phyloP scores from a whole-genome alignment of 2,797 vertebrate species.

The Falco rusticolus region DNA sequence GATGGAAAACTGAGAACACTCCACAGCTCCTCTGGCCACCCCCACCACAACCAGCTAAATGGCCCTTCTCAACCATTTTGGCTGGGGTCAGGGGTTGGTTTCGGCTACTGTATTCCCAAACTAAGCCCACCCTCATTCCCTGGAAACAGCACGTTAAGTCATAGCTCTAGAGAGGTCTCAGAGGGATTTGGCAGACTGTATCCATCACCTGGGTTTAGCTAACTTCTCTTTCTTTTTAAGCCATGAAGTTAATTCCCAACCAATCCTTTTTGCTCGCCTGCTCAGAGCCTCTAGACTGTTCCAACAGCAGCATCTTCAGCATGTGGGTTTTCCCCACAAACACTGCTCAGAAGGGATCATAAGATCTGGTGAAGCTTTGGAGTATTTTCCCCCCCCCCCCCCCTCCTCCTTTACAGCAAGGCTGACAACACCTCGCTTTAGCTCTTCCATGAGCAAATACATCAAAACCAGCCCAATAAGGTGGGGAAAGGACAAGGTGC shows the following conservation, averaged over 20 bases:
- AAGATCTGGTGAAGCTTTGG: background rate
- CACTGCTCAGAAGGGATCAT: background rate
- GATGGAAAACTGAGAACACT: background rate
- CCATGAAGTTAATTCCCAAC: background rate
- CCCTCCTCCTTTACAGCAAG: background rate
- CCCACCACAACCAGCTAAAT: background rate
- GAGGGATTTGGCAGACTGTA: background rate
- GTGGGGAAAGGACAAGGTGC: background rate
- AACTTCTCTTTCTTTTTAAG: background rate
- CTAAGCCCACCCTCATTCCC: background rate
- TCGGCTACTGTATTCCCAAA: background rate
- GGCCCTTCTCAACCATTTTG: background rate
- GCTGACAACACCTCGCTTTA: background rate
- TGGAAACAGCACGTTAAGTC: background rate
- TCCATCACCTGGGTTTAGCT: background rate
- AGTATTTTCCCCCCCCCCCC: background rate
- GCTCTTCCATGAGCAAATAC: background rate
- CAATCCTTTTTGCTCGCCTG: background rate
- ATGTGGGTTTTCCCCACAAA: background rate
- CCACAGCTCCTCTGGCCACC: background rate
- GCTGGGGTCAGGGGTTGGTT: background rate
- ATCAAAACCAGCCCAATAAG: background rate
- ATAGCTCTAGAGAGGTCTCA: background rate
- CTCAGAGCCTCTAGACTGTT: background rate
- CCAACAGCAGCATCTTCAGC: background rate